phyloP scores from a whole-genome alignment of 2,797 vertebrate genomes.

The Pipistrellus kuhlii region DNA sequence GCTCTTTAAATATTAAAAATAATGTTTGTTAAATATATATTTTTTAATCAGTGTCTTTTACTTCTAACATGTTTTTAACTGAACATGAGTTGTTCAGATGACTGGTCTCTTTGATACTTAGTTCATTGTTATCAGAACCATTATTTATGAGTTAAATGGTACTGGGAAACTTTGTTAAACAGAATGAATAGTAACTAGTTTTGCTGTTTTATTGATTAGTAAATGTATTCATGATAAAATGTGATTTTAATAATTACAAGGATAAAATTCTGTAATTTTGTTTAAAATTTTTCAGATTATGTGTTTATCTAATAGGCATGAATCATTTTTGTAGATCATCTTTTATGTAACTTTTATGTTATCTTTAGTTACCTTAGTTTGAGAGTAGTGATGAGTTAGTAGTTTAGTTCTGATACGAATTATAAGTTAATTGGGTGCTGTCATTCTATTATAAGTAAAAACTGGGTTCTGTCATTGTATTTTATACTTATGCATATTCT shows the following conservation, averaged over 20 bases:
- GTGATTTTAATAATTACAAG: conserved; percentile 25
- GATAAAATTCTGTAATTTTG: conserved; percentile 35
- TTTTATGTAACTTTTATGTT: neutral
- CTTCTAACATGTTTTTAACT: neutral
- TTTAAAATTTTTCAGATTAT: conserved; percentile 57
- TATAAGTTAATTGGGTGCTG: conserved; percentile 11
- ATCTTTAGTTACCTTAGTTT: conserved; percentile 14
- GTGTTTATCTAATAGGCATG: neutral
- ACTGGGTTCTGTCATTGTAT: conserved; percentile 51
- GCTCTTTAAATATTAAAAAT: neutral
- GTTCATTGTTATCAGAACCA: conserved; percentile 44
- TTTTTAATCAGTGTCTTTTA: conserved; percentile 51
- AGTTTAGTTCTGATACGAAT: conserved; percentile 30
- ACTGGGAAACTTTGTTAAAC: conserved; percentile 8
- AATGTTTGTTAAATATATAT: neutral
- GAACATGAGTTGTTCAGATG: neutral
- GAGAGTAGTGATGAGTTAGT: neutral
- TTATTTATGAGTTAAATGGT: conserved; percentile 6
- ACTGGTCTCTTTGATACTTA: neutral
- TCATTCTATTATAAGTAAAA: conserved; percentile 56
- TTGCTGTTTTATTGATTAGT: conserved; percentile 38
- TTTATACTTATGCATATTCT: conserved; percentile 71
- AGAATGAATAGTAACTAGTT: neutral
- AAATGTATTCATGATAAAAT: conserved; percentile 51
- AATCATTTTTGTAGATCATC: conserved; percentile 21